A percentile compares a stretch with the other conserved stretches of the same genome.
These are phyloP conservation scores for Artibeus lituratus DNA, from an alignment of 2,797 vertebrate genomes.

Conservation along the genomic window DNA sequence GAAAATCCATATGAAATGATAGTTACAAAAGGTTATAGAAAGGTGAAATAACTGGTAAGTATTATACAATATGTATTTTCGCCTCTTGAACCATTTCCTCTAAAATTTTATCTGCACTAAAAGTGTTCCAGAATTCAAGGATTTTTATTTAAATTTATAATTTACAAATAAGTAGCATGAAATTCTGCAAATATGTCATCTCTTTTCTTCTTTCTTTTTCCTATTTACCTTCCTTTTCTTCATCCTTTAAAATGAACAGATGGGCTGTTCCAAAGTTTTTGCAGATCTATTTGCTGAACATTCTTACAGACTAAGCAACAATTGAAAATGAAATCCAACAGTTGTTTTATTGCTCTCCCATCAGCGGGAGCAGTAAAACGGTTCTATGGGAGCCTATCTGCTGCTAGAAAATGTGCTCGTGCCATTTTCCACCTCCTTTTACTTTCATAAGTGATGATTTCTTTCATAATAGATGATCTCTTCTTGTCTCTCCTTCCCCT, in stretches of 20 bases:
- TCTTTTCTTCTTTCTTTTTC: neutral
- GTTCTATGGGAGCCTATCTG: neutral
- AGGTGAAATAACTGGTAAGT: conserved; percentile 36
- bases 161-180: conserved; percentile 43
- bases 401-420: neutral
- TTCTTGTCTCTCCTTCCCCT: neutral
- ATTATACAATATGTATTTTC: neutral
- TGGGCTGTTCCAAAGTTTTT: conserved; percentile 54
- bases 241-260: conserved; percentile 63
- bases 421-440: conserved; percentile 7
- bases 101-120: neutral
- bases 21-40: neutral
- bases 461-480: conserved; percentile 28
- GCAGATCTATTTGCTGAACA: conserved; percentile 62
- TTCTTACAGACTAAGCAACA: conserved; percentile 66
- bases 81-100: neutral
- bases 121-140: neutral
- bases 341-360: conserved; percentile 64
- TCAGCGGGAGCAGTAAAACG: conserved; percentile 45
- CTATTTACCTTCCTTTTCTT: conserved; percentile 35
- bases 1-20: neutral
- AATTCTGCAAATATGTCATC: neutral
- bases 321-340: conserved; percentile 65
- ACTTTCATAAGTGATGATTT: conserved; percentile 9
- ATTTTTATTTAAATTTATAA: conserved; percentile 37